Conservation (phyloP, 2,888 invertebrate genomes). For the Hydroisotoma schaefferi region DNA sequence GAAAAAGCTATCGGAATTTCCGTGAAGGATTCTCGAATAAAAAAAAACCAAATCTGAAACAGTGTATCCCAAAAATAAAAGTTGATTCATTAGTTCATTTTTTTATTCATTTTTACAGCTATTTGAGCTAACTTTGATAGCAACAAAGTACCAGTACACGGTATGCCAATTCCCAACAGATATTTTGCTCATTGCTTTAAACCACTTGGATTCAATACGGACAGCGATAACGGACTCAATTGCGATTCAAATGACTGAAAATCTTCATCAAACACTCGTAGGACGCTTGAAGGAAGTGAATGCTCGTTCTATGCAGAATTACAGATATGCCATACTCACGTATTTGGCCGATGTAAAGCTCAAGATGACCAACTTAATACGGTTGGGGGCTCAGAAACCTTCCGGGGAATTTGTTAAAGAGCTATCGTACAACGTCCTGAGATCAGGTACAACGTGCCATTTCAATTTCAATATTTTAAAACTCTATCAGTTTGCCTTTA, state of each 20-base stretch:
- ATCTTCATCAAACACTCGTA: constrained; percentile 40
- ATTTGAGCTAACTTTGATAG: constrained; percentile 62
- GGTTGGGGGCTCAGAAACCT: constrained; percentile 39
- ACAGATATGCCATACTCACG: constrained; percentile 37
- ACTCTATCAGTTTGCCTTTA: too few species aligned
- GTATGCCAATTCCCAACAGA: constrained; percentile 51
- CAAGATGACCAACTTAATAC: constrained; percentile 48
- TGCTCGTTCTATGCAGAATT: constrained; percentile 39
- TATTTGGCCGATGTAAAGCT: constrained; percentile 43
- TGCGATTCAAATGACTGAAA: constrained; percentile 37
- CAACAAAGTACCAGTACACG: constrained; percentile 57
- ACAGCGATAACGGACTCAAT: constrained; percentile 37
- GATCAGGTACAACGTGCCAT: background rate
- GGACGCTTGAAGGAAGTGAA: constrained; percentile 33
- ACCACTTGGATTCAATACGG: constrained; percentile 58
- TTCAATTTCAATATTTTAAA: too few species aligned
- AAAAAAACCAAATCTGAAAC: background rate
- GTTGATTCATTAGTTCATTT: too few species aligned
- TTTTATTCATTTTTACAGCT: constrained; percentile 50
- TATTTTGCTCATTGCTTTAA: constrained; percentile 58
- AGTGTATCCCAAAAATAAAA: too few species aligned
- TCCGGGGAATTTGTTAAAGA: constrained; percentile 43
- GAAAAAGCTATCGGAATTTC: too few species aligned
- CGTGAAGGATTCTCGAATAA: too few species aligned
- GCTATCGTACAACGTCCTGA: constrained; percentile 14